Evolutionary conservation across 2,113 vertebrate genomes (phyloP).

Genomic region (Cyanoramphus novaezelandiae): DNA sequence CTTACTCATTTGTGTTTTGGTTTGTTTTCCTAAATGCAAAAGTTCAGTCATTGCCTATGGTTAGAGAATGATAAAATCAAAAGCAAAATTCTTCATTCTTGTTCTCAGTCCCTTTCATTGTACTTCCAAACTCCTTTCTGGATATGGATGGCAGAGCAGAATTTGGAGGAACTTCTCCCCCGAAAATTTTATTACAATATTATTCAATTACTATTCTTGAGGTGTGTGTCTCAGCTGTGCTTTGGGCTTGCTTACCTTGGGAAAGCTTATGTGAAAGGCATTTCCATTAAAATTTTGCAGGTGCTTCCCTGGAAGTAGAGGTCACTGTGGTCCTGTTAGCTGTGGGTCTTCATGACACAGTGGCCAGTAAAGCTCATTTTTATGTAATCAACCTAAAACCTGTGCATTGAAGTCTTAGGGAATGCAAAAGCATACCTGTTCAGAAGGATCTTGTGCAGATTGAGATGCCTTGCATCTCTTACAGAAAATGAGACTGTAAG

Average conservation of each 20-base stretch:
- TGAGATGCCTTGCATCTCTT: neutral
- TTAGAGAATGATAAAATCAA: neutral
- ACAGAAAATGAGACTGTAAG: neutral
- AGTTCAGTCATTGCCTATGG: neutral
- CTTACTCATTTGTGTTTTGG: neutral
- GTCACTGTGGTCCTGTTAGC: neutral
- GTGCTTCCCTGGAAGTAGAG: neutral
- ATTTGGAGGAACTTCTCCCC: neutral
- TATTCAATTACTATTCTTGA: neutral
- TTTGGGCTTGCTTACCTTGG: neutral
- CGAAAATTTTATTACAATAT: neutral
- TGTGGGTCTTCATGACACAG: fast-evolving
- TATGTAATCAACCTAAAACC: neutral
- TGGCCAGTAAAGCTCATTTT: neutral
- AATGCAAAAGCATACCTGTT: neutral
- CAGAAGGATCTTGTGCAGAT: neutral
- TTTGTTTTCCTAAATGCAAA: neutral
- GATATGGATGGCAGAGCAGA: fast-evolving
- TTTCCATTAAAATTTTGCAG: neutral
- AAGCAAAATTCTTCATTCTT: neutral
- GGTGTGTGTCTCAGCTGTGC: fast-evolving
- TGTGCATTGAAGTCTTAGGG: neutral
- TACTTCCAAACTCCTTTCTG: neutral
- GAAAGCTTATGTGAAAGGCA: neutral
- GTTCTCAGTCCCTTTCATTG: neutral